Evolutionary conservation across 53 echinoderm and acorn worm species (phyloP).

Genomic region (Astropecten irregularis): DNA sequence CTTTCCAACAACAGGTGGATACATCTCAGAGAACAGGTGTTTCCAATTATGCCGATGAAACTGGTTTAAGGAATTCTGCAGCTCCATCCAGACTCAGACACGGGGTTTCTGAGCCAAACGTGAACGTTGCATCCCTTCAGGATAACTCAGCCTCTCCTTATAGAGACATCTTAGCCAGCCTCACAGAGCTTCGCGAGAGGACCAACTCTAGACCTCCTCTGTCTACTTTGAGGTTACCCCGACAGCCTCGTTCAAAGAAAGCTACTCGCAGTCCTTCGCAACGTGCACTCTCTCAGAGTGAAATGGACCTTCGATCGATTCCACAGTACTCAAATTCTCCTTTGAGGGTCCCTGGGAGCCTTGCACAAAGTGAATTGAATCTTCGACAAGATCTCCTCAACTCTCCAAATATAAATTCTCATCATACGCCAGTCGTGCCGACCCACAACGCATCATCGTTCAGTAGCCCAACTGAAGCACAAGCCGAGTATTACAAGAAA

Average conservation of each 20-base stretch:
- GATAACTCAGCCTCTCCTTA: constrained; percentile 11
- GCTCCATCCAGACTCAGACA: constrained; percentile 4
- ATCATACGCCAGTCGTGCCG: too few species aligned
- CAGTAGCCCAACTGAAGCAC: neutral
- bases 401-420: too few species aligned
- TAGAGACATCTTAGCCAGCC: constrained; percentile 9
- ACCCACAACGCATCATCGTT: neutral
- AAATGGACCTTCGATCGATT: neutral
- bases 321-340: neutral
- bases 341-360: too few species aligned
- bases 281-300: neutral
- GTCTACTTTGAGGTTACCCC: neutral
- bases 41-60: too few species aligned
- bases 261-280: neutral
- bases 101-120: constrained; percentile 40
- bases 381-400: neutral
- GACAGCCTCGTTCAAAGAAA: neutral
- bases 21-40: too few species aligned
- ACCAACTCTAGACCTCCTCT: neutral
- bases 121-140: neutral
- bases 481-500: constrained; percentile 39
- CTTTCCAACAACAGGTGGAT: too few species aligned
- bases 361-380: neutral
- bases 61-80: too few species aligned
- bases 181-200: neutral